Evolutionary conservation across 1,140 invertebrate genomes (phyloP).

Genomic region (Musca domestica): DNA sequence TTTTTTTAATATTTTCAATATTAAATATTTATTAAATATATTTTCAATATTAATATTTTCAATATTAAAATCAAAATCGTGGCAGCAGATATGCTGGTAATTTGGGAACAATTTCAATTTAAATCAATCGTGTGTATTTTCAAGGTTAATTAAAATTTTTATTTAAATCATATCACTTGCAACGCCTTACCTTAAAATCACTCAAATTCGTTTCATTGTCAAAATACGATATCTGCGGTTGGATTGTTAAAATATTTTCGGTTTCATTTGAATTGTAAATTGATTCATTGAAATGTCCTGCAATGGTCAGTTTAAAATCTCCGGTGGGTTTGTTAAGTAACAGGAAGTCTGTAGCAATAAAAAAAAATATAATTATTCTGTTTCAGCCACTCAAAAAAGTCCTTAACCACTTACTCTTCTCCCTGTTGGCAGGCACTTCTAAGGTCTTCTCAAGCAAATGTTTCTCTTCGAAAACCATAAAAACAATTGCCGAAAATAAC

Average conservation of each 20-base stretch:
- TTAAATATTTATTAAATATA: too few species aligned
- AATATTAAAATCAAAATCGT: too few species aligned
- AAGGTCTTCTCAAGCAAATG: slow-evolving; percentile 47
- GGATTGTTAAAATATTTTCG: slow-evolving; percentile 37
- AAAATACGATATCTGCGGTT: slow-evolving; percentile 38
- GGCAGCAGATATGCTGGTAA: too few species aligned
- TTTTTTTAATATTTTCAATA: too few species aligned
- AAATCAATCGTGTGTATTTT: too few species aligned
- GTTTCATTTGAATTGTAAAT: slow-evolving; percentile 13
- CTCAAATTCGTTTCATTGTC: neutral
- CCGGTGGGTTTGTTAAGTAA: slow-evolving; percentile 41
- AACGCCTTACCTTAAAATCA: slow-evolving; percentile 9
- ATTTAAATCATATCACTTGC: neutral
- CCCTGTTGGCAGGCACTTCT: slow-evolving; percentile 37
- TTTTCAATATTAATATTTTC: too few species aligned
- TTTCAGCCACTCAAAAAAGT: neutral
- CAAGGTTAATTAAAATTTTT: too few species aligned
- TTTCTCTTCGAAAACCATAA: slow-evolving; percentile 46
- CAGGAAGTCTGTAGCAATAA: slow-evolving; percentile 35
- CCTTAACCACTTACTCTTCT: slow-evolving; percentile 36
- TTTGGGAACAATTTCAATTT: too few species aligned
- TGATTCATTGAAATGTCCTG: slow-evolving; percentile 38
- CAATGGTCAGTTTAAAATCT: slow-evolving; percentile 41
- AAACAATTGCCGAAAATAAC: slow-evolving; percentile 38
- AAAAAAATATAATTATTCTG: neutral